Conservation (phyloP, 2,797 vertebrate genomes). For the Intellagama lesueurii region DNA sequence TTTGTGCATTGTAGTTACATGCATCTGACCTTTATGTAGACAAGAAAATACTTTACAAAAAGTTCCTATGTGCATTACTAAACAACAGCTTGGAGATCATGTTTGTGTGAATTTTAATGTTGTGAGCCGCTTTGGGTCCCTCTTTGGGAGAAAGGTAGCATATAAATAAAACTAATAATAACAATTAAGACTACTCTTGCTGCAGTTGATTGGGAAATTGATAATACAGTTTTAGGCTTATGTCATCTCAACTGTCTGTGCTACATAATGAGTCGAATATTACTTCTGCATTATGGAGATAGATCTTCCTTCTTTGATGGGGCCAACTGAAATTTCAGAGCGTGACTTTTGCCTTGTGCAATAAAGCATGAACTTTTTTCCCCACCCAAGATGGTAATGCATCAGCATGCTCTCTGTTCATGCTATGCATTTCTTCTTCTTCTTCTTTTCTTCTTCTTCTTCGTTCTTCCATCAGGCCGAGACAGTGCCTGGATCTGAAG, state of each 20-base stretch:
- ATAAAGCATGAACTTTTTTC: conserved; percentile 14
- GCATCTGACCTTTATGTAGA: not conserved
- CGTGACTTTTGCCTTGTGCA: not conserved
- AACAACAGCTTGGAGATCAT: not conserved
- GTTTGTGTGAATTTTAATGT: not conserved
- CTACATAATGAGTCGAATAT: conserved; percentile 9
- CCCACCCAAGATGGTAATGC: too few species aligned
- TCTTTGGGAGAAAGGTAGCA: too few species aligned
- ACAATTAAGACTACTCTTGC: too few species aligned
- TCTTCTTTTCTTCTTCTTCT: too few species aligned
- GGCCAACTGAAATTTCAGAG: not conserved
- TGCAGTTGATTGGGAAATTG: too few species aligned
- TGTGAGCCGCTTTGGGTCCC: too few species aligned
- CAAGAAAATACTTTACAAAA: not conserved
- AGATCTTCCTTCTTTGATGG: not conserved
- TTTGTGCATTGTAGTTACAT: not conserved
- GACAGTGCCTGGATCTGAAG: too few species aligned
- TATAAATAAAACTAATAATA: too few species aligned
- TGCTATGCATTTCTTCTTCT: too few species aligned
- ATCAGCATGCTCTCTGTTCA: too few species aligned
- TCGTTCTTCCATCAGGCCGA: too few species aligned
- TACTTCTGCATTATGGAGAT: not conserved
- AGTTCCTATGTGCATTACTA: not conserved
- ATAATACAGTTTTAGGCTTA: not conserved
- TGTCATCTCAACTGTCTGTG: not conserved